Conservation (phyloP, 2,888 invertebrate genomes). For the Anthrax anthrax region DNA sequence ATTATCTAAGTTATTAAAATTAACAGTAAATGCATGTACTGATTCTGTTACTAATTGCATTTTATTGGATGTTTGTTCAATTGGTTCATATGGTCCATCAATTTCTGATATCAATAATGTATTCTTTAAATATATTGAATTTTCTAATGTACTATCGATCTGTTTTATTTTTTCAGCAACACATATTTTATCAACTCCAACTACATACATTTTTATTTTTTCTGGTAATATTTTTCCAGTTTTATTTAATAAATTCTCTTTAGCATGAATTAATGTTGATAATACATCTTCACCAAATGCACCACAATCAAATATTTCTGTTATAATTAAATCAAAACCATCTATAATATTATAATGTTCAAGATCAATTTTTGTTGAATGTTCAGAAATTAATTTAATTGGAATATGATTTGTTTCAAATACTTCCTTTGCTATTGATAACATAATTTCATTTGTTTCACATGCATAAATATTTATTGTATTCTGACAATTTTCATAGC, state of each 20-base stretch:
- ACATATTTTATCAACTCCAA: constrained; percentile 9
- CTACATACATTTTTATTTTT: constrained; percentile 41
- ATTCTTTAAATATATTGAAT: constrained; percentile 9
- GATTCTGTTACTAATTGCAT: constrained; percentile 6
- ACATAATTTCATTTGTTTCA: constrained; percentile 51
- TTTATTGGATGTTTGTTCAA: constrained; percentile 3
- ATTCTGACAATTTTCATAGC: constrained; percentile 35
- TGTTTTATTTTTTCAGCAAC: constrained; percentile 5
- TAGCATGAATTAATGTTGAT: constrained; percentile 52
- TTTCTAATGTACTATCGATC: constrained; percentile 15
- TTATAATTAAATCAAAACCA: constrained; percentile 48
- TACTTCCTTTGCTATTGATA: constrained; percentile 43
- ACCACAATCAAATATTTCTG: constrained; percentile 68
- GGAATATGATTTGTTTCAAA: constrained; percentile 36
- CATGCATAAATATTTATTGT: constrained; percentile 47
- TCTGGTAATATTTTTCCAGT: constrained; percentile 44
- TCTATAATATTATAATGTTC: constrained; percentile 23
- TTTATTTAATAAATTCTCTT: constrained; percentile 41
- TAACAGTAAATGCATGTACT: constrained; percentile 7
- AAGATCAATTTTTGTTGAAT: constrained; percentile 43
- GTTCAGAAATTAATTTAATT: constrained; percentile 41
- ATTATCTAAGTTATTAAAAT: constrained; percentile 10
- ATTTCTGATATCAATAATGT: constrained; percentile 6
- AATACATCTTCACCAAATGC: constrained; percentile 63
- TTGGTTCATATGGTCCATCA: constrained; percentile 10